phyloP scores from a whole-genome alignment of 2,113 vertebrate species.

The Gasterosteus aculeatus region DNA sequence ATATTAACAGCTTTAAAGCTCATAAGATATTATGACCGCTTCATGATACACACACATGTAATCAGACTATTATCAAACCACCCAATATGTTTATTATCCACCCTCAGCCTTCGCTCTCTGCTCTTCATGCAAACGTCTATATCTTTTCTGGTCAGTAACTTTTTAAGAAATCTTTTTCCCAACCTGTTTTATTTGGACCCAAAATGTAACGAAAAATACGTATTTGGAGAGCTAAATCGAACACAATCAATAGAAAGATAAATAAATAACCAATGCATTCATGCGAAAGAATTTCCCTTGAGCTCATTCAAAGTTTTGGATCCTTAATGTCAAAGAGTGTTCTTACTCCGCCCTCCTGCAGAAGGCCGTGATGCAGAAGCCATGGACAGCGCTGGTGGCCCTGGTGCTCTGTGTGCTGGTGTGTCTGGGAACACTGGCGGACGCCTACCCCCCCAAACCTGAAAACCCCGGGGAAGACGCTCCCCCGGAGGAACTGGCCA shows the following conservation, averaged over 20 bases:
- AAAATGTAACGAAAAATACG: not conserved
- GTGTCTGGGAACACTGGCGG: constrained; percentile 83
- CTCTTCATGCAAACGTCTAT: not conserved
- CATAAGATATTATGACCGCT: not conserved
- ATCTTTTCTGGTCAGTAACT: not conserved
- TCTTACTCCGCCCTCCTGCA: constrained; percentile 44
- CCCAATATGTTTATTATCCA: not conserved
- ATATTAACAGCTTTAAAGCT: not conserved
- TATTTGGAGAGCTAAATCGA: not conserved
- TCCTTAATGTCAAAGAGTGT: not conserved
- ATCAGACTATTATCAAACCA: not conserved
- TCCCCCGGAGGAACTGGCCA: constrained; percentile 87
- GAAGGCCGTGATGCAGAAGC: constrained; percentile 83
- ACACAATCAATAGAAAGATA: not conserved
- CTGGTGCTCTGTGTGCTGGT: constrained; percentile 82
- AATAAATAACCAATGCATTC: not conserved
- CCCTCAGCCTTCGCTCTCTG: not conserved
- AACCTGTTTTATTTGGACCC: not conserved
- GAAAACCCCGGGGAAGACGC: constrained; percentile 88
- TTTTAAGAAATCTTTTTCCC: not conserved
- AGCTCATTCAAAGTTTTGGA: not conserved
- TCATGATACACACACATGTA: not conserved
- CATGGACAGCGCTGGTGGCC: constrained; percentile 77
- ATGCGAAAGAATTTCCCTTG: not conserved
- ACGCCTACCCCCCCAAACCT: constrained; percentile 89